phyloP scores from a whole-genome alignment of 2,797 vertebrate genomes.

The Remorina albescens region DNA sequence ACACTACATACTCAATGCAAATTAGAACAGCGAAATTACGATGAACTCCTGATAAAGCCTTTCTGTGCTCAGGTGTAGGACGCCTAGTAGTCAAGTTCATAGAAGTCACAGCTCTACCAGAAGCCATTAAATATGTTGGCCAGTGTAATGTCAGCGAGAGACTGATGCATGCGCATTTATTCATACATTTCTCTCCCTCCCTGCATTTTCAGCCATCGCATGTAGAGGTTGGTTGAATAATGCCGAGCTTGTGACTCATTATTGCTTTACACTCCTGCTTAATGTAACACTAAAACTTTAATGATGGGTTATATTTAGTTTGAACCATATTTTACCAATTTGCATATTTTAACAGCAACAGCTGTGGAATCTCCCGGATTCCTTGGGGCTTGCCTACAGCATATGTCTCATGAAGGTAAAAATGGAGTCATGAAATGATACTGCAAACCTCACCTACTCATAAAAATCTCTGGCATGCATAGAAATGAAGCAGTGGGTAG shows the following conservation, averaged over 20 bases:
- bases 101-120: slow-evolving; percentile 13
- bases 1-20: neutral
- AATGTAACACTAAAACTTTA: slow-evolving; percentile 71
- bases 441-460: slow-evolving; percentile 31
- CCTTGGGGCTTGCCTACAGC: slow-evolving; percentile 59
- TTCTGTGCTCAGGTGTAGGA: neutral
- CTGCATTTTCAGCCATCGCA: slow-evolving; percentile 6
- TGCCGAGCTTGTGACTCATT: slow-evolving; percentile 55
- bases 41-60: neutral
- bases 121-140: slow-evolving; percentile 21
- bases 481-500: neutral
- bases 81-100: too few species aligned
- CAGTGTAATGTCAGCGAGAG: neutral
- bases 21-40: slow-evolving; percentile 1
- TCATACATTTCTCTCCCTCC: neutral
- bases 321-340: slow-evolving; percentile 70
- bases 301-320: slow-evolving; percentile 74
- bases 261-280: slow-evolving; percentile 59
- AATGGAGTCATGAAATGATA: slow-evolving; percentile 47
- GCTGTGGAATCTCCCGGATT: slow-evolving; percentile 70
- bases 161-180: slow-evolving; percentile 27
- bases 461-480: slow-evolving; percentile 2
- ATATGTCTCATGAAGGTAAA: slow-evolving; percentile 58
- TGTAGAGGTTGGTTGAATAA: slow-evolving; percentile 35
- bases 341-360: slow-evolving; percentile 73